Percentiles rank a stretch among this genome's conserved stretches.
Evolutionary conservation across 1,140 invertebrate genomes (phyloP).

Genomic region (Palaemon carinicauda): DNA sequence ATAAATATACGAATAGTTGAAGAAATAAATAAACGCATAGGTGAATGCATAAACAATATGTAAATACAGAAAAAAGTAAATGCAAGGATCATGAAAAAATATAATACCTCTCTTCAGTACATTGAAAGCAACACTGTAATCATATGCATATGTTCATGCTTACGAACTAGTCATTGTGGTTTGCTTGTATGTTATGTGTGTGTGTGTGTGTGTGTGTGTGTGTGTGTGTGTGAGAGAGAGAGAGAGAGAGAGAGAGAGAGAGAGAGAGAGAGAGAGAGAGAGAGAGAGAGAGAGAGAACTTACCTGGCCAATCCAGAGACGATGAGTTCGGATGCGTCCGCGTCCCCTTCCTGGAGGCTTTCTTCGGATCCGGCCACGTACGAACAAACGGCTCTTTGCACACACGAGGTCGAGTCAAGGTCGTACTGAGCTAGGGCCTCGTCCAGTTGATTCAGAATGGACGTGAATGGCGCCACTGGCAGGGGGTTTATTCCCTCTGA

Average conservation of each 20-base stretch:
- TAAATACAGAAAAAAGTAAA: no score
- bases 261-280: constrained; percentile 52
- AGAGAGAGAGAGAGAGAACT: constrained; percentile 61
- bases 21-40: no score
- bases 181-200: no score
- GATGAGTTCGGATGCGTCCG: constrained; percentile 18
- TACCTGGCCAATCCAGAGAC: constrained; percentile 32
- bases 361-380: constrained; percentile 46
- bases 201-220: no score
- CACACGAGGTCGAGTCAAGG: constrained; percentile 50
- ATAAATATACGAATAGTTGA: no score
- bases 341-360: constrained; percentile 54
- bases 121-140: no score
- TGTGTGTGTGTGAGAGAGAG: no score
- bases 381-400: constrained; percentile 46
- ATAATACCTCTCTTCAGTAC: no score
- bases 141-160: no score
- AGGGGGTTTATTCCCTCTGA: not conserved
- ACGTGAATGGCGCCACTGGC: constrained; percentile 45
- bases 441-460: constrained; percentile 54
- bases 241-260: constrained; percentile 60
- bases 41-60: no score
- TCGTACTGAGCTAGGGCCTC: constrained; percentile 54
- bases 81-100: no score
- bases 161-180: no score